Percentiles rank a stretch among this genome's conserved stretches.
phyloP scores from a whole-genome alignment of 2,113 vertebrate species.

The Clarias macrocephalus region DNA sequence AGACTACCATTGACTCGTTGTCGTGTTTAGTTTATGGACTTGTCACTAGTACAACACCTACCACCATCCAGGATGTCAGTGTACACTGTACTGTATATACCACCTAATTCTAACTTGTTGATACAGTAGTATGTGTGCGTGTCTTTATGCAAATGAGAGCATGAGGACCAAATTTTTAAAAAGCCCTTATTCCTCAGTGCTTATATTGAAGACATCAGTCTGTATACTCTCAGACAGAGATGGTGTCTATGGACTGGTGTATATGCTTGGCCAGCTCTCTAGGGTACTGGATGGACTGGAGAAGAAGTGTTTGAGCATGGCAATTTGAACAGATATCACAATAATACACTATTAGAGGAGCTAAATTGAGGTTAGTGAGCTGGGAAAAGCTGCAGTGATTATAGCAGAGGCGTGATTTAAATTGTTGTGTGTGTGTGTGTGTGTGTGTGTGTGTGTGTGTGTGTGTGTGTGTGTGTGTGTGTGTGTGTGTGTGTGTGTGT shows the following conservation, averaged over 20 bases:
- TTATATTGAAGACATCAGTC: conserved; percentile 48
- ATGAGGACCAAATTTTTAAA: conserved; percentile 31
- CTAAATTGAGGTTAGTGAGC: conserved; percentile 24
- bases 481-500: background rate
- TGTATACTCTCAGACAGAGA: background rate
- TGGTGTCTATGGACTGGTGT: background rate
- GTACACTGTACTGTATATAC: background rate
- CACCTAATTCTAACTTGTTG: conserved; percentile 28
- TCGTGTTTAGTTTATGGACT: background rate
- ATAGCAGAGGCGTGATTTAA: background rate
- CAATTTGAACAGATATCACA: conserved; percentile 21
- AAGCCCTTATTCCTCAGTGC: conserved; percentile 1
- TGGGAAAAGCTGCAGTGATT: conserved; percentile 29
- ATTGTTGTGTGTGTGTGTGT: background rate
- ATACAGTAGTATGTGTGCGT: conserved; percentile 12
- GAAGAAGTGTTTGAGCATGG: background rate
- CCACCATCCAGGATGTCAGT: too few species aligned
- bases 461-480: background rate
- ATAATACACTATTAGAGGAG: conserved; percentile 38
- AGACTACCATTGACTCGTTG: background rate
- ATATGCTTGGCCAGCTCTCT: background rate
- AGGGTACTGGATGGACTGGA: background rate
- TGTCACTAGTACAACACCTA: background rate
- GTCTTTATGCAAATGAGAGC: conserved; percentile 14
- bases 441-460: background rate